Conservation (phyloP, 2,888 invertebrate species). For the Pyrrhosoma nymphula region DNA sequence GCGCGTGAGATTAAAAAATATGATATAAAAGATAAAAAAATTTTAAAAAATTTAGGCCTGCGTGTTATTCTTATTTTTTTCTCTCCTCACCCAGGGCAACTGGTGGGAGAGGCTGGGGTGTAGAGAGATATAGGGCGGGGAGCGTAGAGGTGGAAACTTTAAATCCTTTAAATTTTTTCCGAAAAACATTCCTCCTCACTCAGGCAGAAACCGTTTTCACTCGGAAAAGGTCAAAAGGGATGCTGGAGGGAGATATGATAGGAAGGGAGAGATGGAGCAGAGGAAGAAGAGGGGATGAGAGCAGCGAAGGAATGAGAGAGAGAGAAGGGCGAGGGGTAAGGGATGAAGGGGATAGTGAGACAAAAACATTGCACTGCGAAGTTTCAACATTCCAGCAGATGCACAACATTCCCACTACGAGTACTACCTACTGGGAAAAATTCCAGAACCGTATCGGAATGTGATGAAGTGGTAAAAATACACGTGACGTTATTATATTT, state of each 20-base stretch:
- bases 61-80: neutral
- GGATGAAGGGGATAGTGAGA: neutral
- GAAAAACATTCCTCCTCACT: neutral
- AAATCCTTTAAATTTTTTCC: neutral
- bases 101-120: neutral
- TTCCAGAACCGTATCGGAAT: too few species aligned
- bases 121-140: neutral
- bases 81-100: neutral
- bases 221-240: neutral
- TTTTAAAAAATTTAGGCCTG: neutral
- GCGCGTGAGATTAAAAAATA: too few species aligned
- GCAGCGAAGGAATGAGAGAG: neutral
- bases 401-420: too few species aligned
- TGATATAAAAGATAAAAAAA: too few species aligned
- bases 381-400: neutral
- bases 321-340: neutral
- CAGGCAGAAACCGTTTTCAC: neutral
- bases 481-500: too few species aligned
- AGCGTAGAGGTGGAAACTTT: neutral
- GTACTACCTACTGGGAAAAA: too few species aligned
- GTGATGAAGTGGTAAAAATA: too few species aligned
- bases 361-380: neutral
- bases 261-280: neutral
- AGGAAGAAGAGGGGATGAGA: neutral
- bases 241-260: neutral